Conservation (phyloP, 1,140 invertebrate species). For the Cataglyphis hispanica region DNA sequence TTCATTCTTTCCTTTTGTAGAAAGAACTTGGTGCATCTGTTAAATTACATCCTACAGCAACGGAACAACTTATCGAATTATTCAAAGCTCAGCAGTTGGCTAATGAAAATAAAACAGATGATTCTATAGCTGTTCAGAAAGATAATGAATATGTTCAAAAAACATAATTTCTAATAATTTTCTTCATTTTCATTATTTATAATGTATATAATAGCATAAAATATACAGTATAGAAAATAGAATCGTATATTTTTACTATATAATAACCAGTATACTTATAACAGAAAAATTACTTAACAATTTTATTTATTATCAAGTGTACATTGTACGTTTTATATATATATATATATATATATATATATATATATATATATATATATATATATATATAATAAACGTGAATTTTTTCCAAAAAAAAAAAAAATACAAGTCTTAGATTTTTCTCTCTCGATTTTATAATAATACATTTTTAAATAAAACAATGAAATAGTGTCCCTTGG, state of each 20-base stretch:
- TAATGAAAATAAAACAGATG: too few species aligned
- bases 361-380: too few species aligned
- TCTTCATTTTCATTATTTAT: not conserved
- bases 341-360: too few species aligned
- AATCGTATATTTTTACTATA: too few species aligned
- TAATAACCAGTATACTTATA: not conserved
- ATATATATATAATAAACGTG: too few species aligned
- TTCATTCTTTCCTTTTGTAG: slow-evolving; percentile 74
- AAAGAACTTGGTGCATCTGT: slow-evolving; percentile 86
- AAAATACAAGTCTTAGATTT: too few species aligned
- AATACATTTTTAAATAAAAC: too few species aligned
- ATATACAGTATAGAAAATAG: not conserved
- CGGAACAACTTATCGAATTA: slow-evolving; percentile 89
- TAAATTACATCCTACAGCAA: slow-evolving; percentile 87
- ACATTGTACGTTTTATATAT: not conserved
- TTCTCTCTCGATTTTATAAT: too few species aligned
- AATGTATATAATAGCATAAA: slow-evolving; percentile 9
- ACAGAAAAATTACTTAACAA: not conserved
- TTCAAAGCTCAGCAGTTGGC: slow-evolving; percentile 84
- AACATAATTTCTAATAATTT: not conserved
- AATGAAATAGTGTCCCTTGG: too few species aligned
- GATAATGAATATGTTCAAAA: not conserved
- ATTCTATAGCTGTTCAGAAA: not conserved
- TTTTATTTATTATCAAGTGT: not conserved
- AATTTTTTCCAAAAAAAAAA: too few species aligned